Base-by-base conservation (phyloP, 2,888 invertebrate species). In the Endotricha flammealis region DNA sequence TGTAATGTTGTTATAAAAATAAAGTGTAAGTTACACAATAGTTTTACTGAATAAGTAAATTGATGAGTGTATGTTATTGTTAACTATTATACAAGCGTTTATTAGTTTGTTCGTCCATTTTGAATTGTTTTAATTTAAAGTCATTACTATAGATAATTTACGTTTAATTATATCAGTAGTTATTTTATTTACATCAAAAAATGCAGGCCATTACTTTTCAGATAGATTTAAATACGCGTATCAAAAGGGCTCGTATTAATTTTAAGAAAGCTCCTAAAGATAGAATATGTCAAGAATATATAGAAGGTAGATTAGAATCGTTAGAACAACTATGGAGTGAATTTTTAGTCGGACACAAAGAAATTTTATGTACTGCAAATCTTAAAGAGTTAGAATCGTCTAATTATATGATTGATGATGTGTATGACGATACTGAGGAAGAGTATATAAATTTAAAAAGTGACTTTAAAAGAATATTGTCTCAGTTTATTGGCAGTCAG, bases 261-360 rank as follows among this genome's bases (percentile, higher is more conserved):
- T 38, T 33, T 34, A 36, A 41, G 33, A 41, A 38, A 10, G 28
- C 36, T 10, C 37, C 32, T 12, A 29, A 34, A 7, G 13, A 31
- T 7, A 17, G 34, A 17, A 13, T 31, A 4, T 32, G 33, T 4
- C 22, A 32, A 32, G 27, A 36, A 12, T 40, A 40, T 23, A 20
- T 36, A 12, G 36, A 36, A 29, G 12, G 25, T 29, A 29, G 40
- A 27, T 29, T 36, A 32, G 39, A 39, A 20, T 11, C 31, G 4
- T 23, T 39, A 24, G 36, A 39, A 11, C 29, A 36, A 9, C 29
- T 39, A 14, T 39, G 39, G 36, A 22, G 12, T n/a, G 36, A 40
- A n/a, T 40, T 36, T 33, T 24, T 9, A 13, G 12, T 14, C 4
- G 40, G 36, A 25, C 40, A 40, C 32, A 23, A 23, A 9, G 23